Base-by-base conservation (phyloP, 2,113 vertebrate genomes). In the Cacatua alba region DNA sequence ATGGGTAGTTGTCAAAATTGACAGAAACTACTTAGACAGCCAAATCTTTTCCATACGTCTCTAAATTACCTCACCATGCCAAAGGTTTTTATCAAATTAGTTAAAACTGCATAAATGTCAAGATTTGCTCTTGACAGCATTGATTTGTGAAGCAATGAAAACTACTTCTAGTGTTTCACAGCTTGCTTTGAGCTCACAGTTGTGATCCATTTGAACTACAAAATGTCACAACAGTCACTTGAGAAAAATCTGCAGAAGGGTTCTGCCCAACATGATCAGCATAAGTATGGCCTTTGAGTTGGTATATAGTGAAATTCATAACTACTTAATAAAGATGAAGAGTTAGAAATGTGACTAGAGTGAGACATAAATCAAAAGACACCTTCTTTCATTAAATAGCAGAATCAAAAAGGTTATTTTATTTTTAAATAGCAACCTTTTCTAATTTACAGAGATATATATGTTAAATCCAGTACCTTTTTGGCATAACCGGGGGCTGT, bases 21-120 rank as follows among this genome's bases (percentile, higher is more conserved):
- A 84, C 65, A 82, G 65, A 79, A 92, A 71, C 29, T 78, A 85
- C 43, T 95, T 84, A 92, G 71, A 75, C 33, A 90, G 77, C 35
- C 60, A 92, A 84, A 39, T 13, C 69, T 87, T 94, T 88, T 63
- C 64, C 55, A 41, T 89, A 57, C 3, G 0, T 53, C 48, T 79
- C 48, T 84, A 82, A 85, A 92, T 94, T 91, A 82, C 44, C n/a
- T 76, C 5, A 4, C 62, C 2, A 52, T 65, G 62, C 26, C 63
- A 93, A 83, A 88, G 49, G 44, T 74, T 94, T 95, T 95, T 90
- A 81, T 88, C 87, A 96, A 87, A 94, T 86, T 95, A 97, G 91
- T 91, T 88, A 91, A 88, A 95, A 60, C 57, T 79, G 48, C 24
- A 48, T 68, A 95, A 95, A 91, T 86, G 94, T 95, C 86, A 91